These are phyloP conservation scores for Stenopsyche tienmushanensis DNA, from an alignment of 1,140 invertebrate species.

Conservation along the genomic window DNA sequence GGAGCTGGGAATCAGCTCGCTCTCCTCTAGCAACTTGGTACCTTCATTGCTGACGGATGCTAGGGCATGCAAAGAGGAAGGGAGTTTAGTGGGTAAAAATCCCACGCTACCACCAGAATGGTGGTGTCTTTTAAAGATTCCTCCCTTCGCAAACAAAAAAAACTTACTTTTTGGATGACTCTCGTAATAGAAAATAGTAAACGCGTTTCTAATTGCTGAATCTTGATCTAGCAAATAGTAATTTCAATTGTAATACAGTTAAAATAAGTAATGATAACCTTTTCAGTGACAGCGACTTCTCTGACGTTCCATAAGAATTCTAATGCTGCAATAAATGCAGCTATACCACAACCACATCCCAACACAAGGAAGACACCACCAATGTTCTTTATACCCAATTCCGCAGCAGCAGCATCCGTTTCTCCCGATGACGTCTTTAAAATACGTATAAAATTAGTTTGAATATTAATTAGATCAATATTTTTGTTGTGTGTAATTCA, in stretches of 20 bases:
- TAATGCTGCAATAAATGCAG: slow-evolving; percentile 56
- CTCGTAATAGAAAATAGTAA: too few species aligned
- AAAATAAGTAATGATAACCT: slow-evolving; percentile 46
- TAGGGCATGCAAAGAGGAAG: too few species aligned
- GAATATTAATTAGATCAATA: not conserved
- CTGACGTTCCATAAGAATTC: slow-evolving; percentile 68
- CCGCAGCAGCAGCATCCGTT: slow-evolving; percentile 44
- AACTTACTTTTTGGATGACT: too few species aligned
- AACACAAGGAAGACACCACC: slow-evolving; percentile 75
- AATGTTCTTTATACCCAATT: slow-evolving; percentile 64
- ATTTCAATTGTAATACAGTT: not conserved
- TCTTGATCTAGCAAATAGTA: too few species aligned
- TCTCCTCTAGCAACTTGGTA: too few species aligned
- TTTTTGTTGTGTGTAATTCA: not conserved
- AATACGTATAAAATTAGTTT: not conserved
- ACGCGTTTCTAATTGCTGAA: too few species aligned
- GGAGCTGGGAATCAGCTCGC: too few species aligned
- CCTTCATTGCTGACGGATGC: too few species aligned
- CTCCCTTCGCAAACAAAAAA: too few species aligned
- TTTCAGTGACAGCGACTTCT: slow-evolving; percentile 60
- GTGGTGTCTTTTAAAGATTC: too few species aligned
- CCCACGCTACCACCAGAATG: too few species aligned
- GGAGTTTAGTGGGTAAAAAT: too few species aligned
- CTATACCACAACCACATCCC: slow-evolving; percentile 56
- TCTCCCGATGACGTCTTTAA: slow-evolving; percentile 32